Conservation (phyloP, 2,888 invertebrate species). For the Anagyrus pseudococci region DNA sequence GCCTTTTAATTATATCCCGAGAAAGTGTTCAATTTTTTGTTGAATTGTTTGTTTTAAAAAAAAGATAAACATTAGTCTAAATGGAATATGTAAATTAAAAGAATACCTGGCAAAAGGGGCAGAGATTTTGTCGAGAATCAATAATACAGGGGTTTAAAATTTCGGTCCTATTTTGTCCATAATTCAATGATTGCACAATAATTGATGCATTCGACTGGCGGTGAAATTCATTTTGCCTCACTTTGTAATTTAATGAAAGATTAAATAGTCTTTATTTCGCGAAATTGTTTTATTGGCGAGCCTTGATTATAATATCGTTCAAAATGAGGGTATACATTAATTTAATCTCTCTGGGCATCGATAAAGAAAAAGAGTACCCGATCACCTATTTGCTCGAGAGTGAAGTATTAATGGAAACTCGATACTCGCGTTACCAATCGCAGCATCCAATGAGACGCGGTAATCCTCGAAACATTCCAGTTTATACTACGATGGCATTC, state of each 20-base stretch:
- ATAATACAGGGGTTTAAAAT: too few relatives aligned
- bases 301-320: constrained; percentile 18
- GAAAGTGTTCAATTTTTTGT: too few relatives aligned
- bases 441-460: neutral
- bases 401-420: constrained; percentile 30
- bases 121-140: too few relatives aligned
- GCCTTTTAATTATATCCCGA: too few relatives aligned
- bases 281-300: constrained; percentile 13
- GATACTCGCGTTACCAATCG: constrained; percentile 22
- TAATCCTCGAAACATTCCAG: neutral
- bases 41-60: too few relatives aligned
- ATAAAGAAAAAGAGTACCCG: constrained; percentile 18
- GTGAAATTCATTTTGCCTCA: constrained; percentile 22
- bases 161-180: too few relatives aligned
- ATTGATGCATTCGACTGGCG: constrained; percentile 10
- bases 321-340: neutral
- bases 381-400: constrained; percentile 6
- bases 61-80: too few relatives aligned
- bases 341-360: constrained; percentile 16
- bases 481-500: neutral
- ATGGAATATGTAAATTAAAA: too few relatives aligned
- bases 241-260: constrained; percentile 21
- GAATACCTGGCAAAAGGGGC: too few relatives aligned
- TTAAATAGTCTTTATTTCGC: constrained; percentile 19
- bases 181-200: neutral